phyloP scores from a whole-genome alignment of 1,140 invertebrate species.

The Chironomus tepperi region DNA sequence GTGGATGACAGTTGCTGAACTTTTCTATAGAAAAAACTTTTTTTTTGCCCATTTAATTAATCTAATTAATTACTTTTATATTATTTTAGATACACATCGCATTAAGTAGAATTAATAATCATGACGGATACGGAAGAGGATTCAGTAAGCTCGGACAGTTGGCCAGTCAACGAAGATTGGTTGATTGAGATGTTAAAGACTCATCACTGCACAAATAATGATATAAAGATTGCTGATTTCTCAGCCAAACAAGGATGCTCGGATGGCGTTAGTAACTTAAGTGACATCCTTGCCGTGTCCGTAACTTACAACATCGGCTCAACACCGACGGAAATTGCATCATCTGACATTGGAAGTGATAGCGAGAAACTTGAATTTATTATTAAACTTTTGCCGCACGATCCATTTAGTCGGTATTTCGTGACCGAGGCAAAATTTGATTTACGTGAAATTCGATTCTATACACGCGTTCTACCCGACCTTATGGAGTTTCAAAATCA shows the following conservation, averaged over 20 bases:
- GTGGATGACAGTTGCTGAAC: too few relatives aligned
- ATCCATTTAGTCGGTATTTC: constrained; percentile 64
- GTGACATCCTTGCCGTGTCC: constrained; percentile 51
- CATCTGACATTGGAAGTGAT: constrained; percentile 22
- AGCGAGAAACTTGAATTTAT: constrained; percentile 42
- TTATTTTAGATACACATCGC: too few relatives aligned
- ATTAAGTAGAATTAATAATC: background rate
- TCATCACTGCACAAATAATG: constrained; percentile 37
- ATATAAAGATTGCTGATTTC: constrained; percentile 23
- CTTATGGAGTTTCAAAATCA: constrained; percentile 46
- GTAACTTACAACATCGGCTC: constrained; percentile 41
- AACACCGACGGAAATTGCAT: constrained; percentile 33
- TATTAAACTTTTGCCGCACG: constrained; percentile 64
- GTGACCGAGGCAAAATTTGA: constrained; percentile 74
- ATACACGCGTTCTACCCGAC: constrained; percentile 63
- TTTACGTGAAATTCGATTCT: constrained; percentile 72
- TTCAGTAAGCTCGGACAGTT: constrained; percentile 39
- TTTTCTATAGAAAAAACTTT: too few relatives aligned
- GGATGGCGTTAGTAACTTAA: constrained; percentile 48
- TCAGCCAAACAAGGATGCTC: background rate
- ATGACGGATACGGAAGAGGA: constrained; percentile 49
- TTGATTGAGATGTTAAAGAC: constrained; percentile 45
- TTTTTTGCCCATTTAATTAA: too few relatives aligned
- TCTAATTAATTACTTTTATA: too few relatives aligned
- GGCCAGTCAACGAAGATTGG: constrained; percentile 50